Conservation (phyloP, 2,113 vertebrate species). For the Gobiocypris rarus region DNA sequence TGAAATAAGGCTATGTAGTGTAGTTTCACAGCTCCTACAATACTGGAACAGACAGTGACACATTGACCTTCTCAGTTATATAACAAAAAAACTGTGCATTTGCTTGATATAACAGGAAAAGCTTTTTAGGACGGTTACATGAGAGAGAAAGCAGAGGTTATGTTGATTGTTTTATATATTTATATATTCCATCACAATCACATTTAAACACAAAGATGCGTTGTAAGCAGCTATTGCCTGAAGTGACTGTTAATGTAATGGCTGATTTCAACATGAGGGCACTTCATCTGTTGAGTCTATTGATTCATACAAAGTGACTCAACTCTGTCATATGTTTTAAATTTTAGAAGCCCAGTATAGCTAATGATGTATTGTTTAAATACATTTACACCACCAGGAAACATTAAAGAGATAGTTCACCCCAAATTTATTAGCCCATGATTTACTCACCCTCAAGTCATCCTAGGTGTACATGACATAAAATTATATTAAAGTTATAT, state of each 20-base stretch:
- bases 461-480: too few relatives aligned
- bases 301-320: slow-evolving; percentile 14
- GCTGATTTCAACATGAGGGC: slow-evolving; percentile 21
- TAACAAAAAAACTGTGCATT: slow-evolving; percentile 1
- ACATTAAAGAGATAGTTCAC: too few relatives aligned
- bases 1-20: background rate
- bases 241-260: slow-evolving; percentile 24
- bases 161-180: slow-evolving; percentile 24
- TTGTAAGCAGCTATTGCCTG: slow-evolving; percentile 12
- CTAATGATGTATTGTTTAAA: background rate
- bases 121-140: slow-evolving; percentile 16
- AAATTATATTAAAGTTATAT: too few relatives aligned
- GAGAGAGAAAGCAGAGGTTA: slow-evolving; percentile 1
- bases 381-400: background rate
- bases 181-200: slow-evolving; percentile 23
- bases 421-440: too few relatives aligned
- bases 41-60: background rate
- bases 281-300: slow-evolving; percentile 28
- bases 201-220: slow-evolving; percentile 38
- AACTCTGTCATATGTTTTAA: background rate
- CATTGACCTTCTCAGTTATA: slow-evolving; percentile 16
- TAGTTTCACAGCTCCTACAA: slow-evolving; percentile 8
- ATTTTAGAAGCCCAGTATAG: background rate
- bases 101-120: background rate
- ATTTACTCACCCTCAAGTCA: too few relatives aligned